Evolutionary conservation across 2,888 invertebrate genomes (phyloP), one percentile per base, ranked within the genome.

Genomic region (Apoderus coryli): DNA sequence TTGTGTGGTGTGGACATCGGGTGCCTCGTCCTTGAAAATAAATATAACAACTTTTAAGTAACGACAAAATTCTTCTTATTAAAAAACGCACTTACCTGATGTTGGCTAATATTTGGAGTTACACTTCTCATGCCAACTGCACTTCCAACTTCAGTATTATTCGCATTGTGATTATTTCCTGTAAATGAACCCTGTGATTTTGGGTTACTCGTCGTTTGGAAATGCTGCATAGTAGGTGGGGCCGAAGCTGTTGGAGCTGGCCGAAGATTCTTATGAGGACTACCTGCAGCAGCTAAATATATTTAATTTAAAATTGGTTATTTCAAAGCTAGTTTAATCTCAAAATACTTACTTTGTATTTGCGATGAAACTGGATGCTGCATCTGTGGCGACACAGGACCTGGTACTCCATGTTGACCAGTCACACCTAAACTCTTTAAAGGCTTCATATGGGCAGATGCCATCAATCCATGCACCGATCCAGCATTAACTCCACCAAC

Each of bases 141-240:
- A n/a, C 7, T 19, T 7, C 7, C n/a, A 6, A 32, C 14, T 15
- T 25, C 26, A 5, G 28, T 33, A 16, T 25, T 25, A 16, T 29
- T 25, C 11, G 13, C 16, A 16, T 36, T 32, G 32, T 4, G 25
- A 27, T 11, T 31, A 16, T n/a, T 27, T 16, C 22, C 26, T 31
- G 14, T 27, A 24, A 16, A 27, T n/a, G n/a, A n/a, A n/a, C n/a
- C n/a, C n/a, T n/a, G n/a, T n/a, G n/a, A n/a, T n/a, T n/a, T n/a
- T 25, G 4, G 34, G 29, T 10, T 44, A 36, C 32, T 38, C 35
- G 36, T 47, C 45, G 27, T 41, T 34, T 53, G 56, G 34, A 49
- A 57, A 37, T 56, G 57, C 40, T 54, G 56, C 50, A 56, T 53
- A 27, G 43, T 46, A 30, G 64, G 56, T 35, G 56, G 57, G 6